These are phyloP conservation scores for Agrochola litura DNA, from an alignment of 2,888 invertebrate genomes.

Conservation along the genomic window DNA sequence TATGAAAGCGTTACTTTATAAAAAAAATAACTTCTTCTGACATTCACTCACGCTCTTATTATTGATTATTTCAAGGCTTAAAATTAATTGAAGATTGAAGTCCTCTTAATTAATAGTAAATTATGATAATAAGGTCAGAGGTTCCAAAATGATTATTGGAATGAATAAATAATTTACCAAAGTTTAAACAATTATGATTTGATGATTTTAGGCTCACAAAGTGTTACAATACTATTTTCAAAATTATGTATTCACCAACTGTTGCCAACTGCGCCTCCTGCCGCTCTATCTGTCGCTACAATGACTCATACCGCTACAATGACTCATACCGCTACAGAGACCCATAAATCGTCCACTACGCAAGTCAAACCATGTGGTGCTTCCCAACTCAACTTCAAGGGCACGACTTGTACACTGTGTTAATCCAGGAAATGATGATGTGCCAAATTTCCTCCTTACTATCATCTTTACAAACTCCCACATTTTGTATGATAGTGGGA, in stretches of 20 bases:
- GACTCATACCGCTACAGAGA: too few relatives aligned
- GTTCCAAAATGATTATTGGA: not conserved
- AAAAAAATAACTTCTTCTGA: not conserved
- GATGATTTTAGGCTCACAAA: too few relatives aligned
- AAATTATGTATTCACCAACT: not conserved
- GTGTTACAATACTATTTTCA: not conserved
- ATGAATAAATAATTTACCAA: not conserved
- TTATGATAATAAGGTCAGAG: slow-evolving; percentile 12
- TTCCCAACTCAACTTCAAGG: too few relatives aligned
- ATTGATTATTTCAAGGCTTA: not conserved
- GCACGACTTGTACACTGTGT: not conserved
- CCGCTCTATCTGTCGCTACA: too few relatives aligned
- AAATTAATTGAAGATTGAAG: too few relatives aligned
- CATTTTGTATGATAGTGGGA: not conserved
- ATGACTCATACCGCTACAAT: too few relatives aligned
- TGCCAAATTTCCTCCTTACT: not conserved
- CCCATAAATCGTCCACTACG: too few relatives aligned
- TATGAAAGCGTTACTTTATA: not conserved
- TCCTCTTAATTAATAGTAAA: not conserved
- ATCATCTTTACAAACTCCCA: not conserved
- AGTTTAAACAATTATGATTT: not conserved
- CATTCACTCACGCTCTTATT: not conserved
- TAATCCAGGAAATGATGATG: not conserved
- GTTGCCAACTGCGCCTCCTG: too few relatives aligned
- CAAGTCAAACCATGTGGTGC: too few relatives aligned